A percentile compares a stretch with the other conserved stretches of the same genome.
These are phyloP conservation scores for Drosophila burlai DNA, from an alignment of 1,140 invertebrate species.

Conservation along the genomic window DNA sequence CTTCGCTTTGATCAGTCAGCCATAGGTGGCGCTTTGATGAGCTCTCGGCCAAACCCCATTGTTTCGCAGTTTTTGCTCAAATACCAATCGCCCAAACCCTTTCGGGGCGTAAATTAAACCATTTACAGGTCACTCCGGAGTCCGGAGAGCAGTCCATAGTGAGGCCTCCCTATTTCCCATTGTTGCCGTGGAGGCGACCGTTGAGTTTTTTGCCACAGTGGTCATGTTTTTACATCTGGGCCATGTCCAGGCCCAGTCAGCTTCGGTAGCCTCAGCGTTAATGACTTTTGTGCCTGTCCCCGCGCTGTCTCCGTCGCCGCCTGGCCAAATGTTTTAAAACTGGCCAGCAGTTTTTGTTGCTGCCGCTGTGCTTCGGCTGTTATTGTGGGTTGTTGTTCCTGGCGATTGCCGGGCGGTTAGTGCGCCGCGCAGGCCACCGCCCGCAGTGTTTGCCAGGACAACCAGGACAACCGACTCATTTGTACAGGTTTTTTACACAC, in stretches of 20 bases:
- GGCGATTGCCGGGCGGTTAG: constrained; percentile 77
- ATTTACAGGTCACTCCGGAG: constrained; percentile 49
- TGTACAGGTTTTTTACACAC: constrained; percentile 73
- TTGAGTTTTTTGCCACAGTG: constrained; percentile 79
- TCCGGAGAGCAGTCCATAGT: constrained; percentile 10
- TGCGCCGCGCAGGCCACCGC: constrained; percentile 70
- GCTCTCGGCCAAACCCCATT: constrained; percentile 17
- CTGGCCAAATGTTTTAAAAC: constrained; percentile 56
- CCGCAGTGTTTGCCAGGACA: constrained; percentile 81
- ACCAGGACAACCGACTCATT: constrained; percentile 79
- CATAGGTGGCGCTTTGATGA: constrained; percentile 42
- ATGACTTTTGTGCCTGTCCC: constrained; percentile 80
- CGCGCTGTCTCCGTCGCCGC: constrained; percentile 35
- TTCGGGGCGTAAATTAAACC: constrained; percentile 12
- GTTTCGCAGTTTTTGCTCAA: not conserved
- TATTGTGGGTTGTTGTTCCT: constrained; percentile 48
- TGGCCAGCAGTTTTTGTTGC: constrained; percentile 48
- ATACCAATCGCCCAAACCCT: constrained; percentile 10
- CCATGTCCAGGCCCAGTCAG: constrained; percentile 73
- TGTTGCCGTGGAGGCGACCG: constrained; percentile 58
- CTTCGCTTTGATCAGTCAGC: constrained; percentile 28
- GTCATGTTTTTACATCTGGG: constrained; percentile 82
- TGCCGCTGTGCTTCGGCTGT: constrained; percentile 27
- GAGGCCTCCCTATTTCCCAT: constrained; percentile 34
- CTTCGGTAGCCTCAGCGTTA: constrained; percentile 72